Percentiles rank a stretch among this genome's conserved stretches.
phyloP scores from a whole-genome alignment of 2,797 vertebrate genomes.

The Pagetopsis macropterus region DNA sequence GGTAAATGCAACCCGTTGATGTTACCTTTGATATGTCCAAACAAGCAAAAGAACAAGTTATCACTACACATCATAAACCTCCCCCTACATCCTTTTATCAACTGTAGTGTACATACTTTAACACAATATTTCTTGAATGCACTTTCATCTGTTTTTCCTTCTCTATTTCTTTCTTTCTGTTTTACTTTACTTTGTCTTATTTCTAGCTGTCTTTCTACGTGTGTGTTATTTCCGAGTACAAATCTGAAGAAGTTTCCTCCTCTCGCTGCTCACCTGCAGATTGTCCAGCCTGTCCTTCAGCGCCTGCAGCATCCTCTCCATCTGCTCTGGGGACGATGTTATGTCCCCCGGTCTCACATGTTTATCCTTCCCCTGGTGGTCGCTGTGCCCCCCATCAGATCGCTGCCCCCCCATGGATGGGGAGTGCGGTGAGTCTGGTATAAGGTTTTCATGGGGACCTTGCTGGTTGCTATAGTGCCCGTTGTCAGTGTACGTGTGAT shows the following conservation, averaged over 20 bases:
- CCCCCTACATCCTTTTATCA: background rate
- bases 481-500: conserved; percentile 54
- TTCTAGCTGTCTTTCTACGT: background rate
- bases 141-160: too few species aligned
- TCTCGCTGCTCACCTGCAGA: conserved; percentile 82
- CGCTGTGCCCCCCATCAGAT: conserved; percentile 58
- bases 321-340: conserved; percentile 80
- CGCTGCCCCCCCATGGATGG: conserved; percentile 60
- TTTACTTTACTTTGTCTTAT: too few species aligned
- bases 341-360: conserved; percentile 66
- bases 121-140: background rate
- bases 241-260: conserved; percentile 30
- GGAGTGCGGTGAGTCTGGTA: conserved; percentile 69
- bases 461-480: conserved; percentile 66
- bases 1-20: conserved; percentile 27
- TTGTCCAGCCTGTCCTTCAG: conserved; percentile 87
- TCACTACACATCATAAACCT: background rate
- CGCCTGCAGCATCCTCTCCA: conserved; percentile 85
- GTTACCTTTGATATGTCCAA: conserved; percentile 16
- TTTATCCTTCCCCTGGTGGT: conserved; percentile 76
- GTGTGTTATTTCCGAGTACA: background rate
- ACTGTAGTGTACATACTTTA: background rate
- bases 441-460: conserved; percentile 74
- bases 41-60: conserved; percentile 17
- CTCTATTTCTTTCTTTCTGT: background rate